Base-by-base conservation (phyloP, 2,888 invertebrate genomes). In the Mamestra brassicae region DNA sequence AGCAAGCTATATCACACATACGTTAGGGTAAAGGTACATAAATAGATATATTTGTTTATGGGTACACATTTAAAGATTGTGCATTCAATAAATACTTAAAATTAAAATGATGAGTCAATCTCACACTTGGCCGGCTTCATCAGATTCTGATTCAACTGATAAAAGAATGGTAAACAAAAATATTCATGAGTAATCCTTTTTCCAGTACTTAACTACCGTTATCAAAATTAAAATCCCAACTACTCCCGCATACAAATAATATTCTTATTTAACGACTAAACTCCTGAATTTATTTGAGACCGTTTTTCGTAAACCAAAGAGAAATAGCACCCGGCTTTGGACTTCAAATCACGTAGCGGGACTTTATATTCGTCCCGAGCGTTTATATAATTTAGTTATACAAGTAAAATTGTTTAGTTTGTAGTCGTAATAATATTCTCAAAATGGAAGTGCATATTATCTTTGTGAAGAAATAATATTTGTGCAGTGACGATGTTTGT, bases 371-470 rank as follows among this genome's bases (percentile, higher is more conserved):
- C 70, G 54, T 70, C 71, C 67, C 71, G 17, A 68, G 52, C 68
- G 38, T 61, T 83, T 85, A 74, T 74, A 61, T 72, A 70, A 75
- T 74, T 74, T 68, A 75, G 67, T 78, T 74, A 83, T 57, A 61
- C 74, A 78, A 81, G 82, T 68, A 55, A 83, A 81, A 81, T 85
- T 74, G 74, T 85, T 78, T 78, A 81, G 71, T 81, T 78, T 58
- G 45, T 52, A 47, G 57, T 81, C 38, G 77, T 71, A 69, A 73
- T 70, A 61, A 73, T 70, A 64, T 76, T 80, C 42, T 54, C 58
- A 47, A 70, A 76, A 76, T 80, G 55, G 60, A 69, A 63, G 68
- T 81, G 76, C 61, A 80, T 75, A 11, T 47, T 47, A 58, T 64
- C 11, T 71, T 68, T 71, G 42, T 45, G 26, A n/a, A 34, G n/a